Evolutionary conservation across 2,888 invertebrate species (phyloP).

Genomic region (Julus scanicus): DNA sequence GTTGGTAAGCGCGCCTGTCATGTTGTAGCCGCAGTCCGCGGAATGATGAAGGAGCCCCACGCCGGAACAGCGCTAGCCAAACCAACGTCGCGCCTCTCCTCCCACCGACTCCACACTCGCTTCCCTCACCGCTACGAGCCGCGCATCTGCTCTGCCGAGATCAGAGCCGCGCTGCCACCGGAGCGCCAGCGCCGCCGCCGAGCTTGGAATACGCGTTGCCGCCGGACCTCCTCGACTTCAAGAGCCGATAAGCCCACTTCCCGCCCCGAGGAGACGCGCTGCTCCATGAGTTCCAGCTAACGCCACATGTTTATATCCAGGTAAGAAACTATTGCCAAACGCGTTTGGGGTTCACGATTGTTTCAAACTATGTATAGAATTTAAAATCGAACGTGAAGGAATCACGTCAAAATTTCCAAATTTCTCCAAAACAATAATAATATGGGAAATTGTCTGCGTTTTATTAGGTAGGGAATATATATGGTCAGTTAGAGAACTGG

Average conservation of each 20-base stretch:
- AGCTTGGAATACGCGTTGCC: background rate
- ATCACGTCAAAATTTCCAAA: no score
- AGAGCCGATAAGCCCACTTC: background rate
- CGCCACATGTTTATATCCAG: slow-evolving; percentile 52
- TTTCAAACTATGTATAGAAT: no score
- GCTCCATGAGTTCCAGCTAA: slow-evolving; percentile 49
- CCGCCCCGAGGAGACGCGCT: slow-evolving; percentile 11
- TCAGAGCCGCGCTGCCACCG: background rate
- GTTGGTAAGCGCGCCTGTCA: background rate
- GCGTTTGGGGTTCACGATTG: no score
- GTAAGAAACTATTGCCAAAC: slow-evolving; percentile 47
- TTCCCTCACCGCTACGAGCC: background rate
- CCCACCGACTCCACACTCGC: background rate
- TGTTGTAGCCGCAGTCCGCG: background rate
- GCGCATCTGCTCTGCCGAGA: background rate
- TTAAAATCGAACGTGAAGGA: no score
- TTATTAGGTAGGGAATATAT: no score
- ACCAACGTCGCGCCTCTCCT: background rate
- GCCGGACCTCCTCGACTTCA: background rate
- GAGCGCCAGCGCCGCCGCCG: background rate
- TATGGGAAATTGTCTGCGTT: no score
- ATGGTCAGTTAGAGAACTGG: no score
- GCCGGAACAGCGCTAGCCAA: background rate
- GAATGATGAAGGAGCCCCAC: background rate
- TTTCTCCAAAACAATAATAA: no score